Evolutionary conservation across 2,888 invertebrate species (phyloP), one percentile per base, ranked within the genome.

Genomic region (Thumatha senex): DNA sequence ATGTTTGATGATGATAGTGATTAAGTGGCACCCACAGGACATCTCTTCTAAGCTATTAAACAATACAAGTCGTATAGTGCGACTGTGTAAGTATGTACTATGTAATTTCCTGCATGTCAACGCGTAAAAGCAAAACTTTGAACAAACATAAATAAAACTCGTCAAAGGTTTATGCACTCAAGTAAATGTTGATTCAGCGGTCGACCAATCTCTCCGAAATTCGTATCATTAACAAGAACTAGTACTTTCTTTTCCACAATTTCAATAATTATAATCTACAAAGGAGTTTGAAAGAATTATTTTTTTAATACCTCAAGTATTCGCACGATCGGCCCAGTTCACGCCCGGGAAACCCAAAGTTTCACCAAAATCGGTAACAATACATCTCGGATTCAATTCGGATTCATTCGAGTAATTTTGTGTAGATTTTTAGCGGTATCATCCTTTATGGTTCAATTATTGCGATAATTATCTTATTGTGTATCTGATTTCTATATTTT

Each of bases 321-420:
- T 80, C 76, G 76, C 79, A 79, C 77, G 76, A 72, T 64, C 68
- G 74, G 58, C 58, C 73, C 63, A 70, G 73, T 76, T 74, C 66
- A 49, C 57, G 66, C 51, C 56, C 55, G 57, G 31, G 59, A 68
- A 66, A 60, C 51, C 51, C n/a, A 36, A 57, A 70, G 65, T 72
- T 74, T 70, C 70, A 63, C 60, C 44, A 54, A 70, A 75, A 75
- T 74, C 66, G 58, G 66, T 73, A 72, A 68, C 73, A 31, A 31
- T 31, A 31, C 31, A 74, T 80, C 80, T 80, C 71, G 75, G n/a
- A 74, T 79, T 67, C 61, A 62, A 63, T 61, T 68, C 60, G 53
- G 58, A 64, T 70, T 60, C 65, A 57, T 56, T 33, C 51, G 52
- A 40, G 39, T 58, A 34, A 11, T 55, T 68, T 60, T 47, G 47